Base-by-base conservation (phyloP, 2,113 vertebrate species). In the Pollachius pollachius region DNA sequence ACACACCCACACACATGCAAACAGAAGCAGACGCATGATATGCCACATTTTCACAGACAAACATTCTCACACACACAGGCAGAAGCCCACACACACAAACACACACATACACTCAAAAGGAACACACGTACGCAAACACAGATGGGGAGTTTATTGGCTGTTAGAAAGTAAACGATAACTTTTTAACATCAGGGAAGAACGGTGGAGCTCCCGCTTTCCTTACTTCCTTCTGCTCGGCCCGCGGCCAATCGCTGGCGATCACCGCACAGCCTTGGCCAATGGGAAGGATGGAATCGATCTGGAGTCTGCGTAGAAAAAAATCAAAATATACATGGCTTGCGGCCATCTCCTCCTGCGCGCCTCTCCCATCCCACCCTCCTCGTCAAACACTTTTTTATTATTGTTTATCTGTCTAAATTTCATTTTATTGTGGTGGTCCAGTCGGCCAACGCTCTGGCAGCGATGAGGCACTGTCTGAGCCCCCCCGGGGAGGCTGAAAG, bases 371-470 rank as follows among this genome's bases (percentile, higher is more conserved):
- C 73, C 52, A 62, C 62, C 34, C 41, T 69, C 1, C 15, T 19
- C 65, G 15, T 66, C 54, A 77, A 86, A 72, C 77, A 64, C 34
- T 71, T 70, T 84, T 30, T 85, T 72, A 81, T 84, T 83, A 74
- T 72, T 80, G 76, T 87, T 88, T 84, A 80, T 86, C 87, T 71
- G 76, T 59, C 68, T 84, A 86, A 73, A 86, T 87, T 85, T 70
- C 61, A 65, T 84, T 82, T 85, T 78, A 79, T 85, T 87, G 77
- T 81, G 67, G 58, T 60, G n/a, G 75, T 74, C 77, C 69, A 76
- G 65, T 77, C 75, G 41, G 12, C 41, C 12, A 48, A 48, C 41
- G 41, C 9, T 48, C 41, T 48, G 41, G 41, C 41, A 13, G 41
- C 41, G 41, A 12, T 13, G 41, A 9, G 12, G 41, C 41, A 48